Conservation (phyloP, 2,113 vertebrate species). For the Chaenocephalus aceratus region DNA sequence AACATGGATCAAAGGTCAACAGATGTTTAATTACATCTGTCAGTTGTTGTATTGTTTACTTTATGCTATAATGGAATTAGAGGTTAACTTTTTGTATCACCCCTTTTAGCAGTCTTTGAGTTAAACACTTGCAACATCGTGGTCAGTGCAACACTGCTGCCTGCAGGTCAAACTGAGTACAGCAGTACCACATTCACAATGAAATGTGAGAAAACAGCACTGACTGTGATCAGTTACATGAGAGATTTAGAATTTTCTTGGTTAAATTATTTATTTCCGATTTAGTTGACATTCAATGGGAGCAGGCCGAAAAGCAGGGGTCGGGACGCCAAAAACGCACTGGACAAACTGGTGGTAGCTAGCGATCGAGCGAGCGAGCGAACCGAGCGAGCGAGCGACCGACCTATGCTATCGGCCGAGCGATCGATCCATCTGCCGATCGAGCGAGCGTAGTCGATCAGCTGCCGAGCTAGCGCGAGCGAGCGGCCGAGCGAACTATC, state of each 20-base stretch:
- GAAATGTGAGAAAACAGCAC: neutral
- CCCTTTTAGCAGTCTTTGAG: neutral
- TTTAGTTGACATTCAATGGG: neutral
- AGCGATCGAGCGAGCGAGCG: too few species aligned
- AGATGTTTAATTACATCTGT: neutral
- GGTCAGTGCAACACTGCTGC: slow-evolving; percentile 59
- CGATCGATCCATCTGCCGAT: too few species aligned
- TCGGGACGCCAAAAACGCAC: too few species aligned
- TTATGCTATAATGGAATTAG: neutral
- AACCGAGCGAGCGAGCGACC: too few species aligned
- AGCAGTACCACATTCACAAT: neutral
- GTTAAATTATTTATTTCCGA: neutral
- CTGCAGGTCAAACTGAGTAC: slow-evolving; percentile 60
- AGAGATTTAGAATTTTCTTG: neutral
- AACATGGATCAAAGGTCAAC: neutral
- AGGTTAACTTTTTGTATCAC: neutral
- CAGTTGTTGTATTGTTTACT: neutral
- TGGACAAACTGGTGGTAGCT: too few species aligned
- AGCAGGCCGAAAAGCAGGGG: too few species aligned
- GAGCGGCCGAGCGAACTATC: too few species aligned
- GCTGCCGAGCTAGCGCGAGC: too few species aligned
- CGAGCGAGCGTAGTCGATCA: too few species aligned
- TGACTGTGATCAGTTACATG: neutral
- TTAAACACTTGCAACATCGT: neutral
- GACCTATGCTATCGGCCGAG: too few species aligned